Evolutionary conservation across 2,888 invertebrate species (phyloP).

Genomic region (Leucania comma): DNA sequence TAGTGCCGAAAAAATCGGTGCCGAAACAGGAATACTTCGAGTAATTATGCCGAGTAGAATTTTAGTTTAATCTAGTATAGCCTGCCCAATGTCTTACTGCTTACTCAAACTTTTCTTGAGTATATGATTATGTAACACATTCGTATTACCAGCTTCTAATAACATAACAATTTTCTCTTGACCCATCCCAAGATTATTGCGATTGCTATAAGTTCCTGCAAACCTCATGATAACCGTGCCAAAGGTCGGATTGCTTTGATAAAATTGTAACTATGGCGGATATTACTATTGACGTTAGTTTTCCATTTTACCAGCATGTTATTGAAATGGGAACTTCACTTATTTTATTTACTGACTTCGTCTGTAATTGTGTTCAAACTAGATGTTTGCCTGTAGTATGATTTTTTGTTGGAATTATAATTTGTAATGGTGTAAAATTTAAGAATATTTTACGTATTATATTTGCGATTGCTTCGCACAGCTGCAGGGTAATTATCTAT

Average conservation of each 20-base stretch:
- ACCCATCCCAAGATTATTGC: conserved; percentile 22
- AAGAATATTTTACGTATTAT: too few relatives aligned
- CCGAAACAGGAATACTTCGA: too few relatives aligned
- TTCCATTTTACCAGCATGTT: conserved; percentile 17
- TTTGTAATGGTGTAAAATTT: too few relatives aligned
- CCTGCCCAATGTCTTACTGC: not conserved
- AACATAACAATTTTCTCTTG: conserved; percentile 15
- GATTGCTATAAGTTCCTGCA: conserved; percentile 19
- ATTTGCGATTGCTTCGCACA: too few relatives aligned
- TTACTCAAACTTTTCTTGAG: not conserved
- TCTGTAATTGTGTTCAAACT: too few relatives aligned
- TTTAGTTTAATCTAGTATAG: too few relatives aligned
- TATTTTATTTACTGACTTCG: not conserved
- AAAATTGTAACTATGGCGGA: conserved; percentile 46
- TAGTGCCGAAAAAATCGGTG: too few relatives aligned
- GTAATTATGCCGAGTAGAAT: too few relatives aligned
- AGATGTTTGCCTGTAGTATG: too few relatives aligned
- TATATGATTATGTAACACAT: conserved; percentile 1
- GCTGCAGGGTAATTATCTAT: too few relatives aligned
- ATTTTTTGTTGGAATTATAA: too few relatives aligned
- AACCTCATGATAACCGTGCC: conserved; percentile 21
- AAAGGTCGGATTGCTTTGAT: conserved; percentile 22
- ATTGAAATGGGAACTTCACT: conserved; percentile 7
- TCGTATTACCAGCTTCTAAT: not conserved
- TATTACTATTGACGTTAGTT: conserved; percentile 43